Base-by-base conservation (phyloP, 2,797 vertebrate species). In the Limnodromus scolopaceus region DNA sequence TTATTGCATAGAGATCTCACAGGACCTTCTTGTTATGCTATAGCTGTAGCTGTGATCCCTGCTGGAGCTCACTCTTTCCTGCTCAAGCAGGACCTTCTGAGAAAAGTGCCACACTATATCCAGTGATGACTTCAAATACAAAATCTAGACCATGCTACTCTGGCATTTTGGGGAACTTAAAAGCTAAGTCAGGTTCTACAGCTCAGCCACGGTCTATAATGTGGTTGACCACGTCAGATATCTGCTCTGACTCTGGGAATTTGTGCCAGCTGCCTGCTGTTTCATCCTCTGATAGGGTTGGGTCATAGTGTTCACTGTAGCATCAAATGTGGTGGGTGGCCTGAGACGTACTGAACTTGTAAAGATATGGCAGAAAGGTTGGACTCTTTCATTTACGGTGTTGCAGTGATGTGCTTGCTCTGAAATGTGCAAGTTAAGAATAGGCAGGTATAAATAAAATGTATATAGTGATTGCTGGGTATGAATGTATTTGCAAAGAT, bases 21-120 rank as follows among this genome's bases (percentile, higher is more conserved):
- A 27, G 54, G 38, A 51, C 36, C n/a, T 55, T 54, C 15, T 49
- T 51, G 10, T 54, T 23, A 22, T 34, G 5, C 24, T 15, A 17
- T 6, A 51, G 39, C 5, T 72, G 28, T 34, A 74, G 41, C 23
- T 91, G n/a, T 49, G 36, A 54, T 82, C 27, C 16, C 53, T 83
- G 1, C 54, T 43, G 30, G n/a, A 69, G 8, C 11, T 60, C 9
- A 4, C 18, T 20, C n/a, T 53, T 66, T 43, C 14, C 38, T 83
- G 24, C 30, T 85, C 30, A 45, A 46, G 34, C 19, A 77, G n/a
- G 60, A 45, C n/a, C 60, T 92, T 32, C 57, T 39, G 43, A 84
- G 19, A 43, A 48, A 28, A 74, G 16, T 19, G 9, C 9, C 0
- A 0, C 0, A 0, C 41, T 64, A 27, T n/a, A 38, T 46, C 48